These are phyloP conservation scores for Heliocidaris tuberculata DNA, from an alignment of 35 echinoderm and acorn worm genomes.

Conservation along the genomic window DNA sequence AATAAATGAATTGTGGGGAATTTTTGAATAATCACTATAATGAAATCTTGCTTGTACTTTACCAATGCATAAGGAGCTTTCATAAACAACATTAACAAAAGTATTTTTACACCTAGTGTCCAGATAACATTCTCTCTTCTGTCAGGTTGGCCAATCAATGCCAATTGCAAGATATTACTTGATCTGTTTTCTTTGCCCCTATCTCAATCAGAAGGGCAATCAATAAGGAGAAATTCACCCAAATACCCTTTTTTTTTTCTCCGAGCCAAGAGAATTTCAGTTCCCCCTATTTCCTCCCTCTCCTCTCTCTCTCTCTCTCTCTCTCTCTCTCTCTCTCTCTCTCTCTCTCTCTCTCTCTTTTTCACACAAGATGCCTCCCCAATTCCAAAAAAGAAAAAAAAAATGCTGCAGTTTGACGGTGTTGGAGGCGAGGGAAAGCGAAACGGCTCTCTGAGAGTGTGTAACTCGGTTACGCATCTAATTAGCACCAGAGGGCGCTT, in stretches of 20 bases:
- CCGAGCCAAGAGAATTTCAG: not conserved
- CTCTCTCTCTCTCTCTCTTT: not conserved
- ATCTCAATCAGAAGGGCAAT: not conserved
- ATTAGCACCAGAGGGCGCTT: conserved; percentile 45
- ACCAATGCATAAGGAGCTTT: too few relatives aligned
- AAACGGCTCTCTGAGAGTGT: not conserved
- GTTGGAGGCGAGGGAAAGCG: not conserved
- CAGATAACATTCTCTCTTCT: not conserved
- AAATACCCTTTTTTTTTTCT: conserved; percentile 7
- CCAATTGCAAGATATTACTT: conserved; percentile 19
- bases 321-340: not conserved
- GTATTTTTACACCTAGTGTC: too few relatives aligned
- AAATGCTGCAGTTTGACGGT: not conserved
- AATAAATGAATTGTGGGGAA: too few relatives aligned
- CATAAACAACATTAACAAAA: too few relatives aligned
- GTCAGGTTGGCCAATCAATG: not conserved
- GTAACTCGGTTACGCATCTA: conserved; percentile 30
- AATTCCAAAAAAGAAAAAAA: not conserved
- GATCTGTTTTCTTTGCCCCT: conserved; percentile 42
- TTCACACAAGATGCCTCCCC: not conserved
- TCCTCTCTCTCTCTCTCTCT: not conserved
- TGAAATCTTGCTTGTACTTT: too few relatives aligned
- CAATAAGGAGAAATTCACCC: conserved; percentile 9
- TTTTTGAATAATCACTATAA: too few relatives aligned
- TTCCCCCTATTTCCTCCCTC: not conserved